Evolutionary conservation across 1,140 invertebrate species (phyloP).

Genomic region (Drosophila sp.): DNA sequence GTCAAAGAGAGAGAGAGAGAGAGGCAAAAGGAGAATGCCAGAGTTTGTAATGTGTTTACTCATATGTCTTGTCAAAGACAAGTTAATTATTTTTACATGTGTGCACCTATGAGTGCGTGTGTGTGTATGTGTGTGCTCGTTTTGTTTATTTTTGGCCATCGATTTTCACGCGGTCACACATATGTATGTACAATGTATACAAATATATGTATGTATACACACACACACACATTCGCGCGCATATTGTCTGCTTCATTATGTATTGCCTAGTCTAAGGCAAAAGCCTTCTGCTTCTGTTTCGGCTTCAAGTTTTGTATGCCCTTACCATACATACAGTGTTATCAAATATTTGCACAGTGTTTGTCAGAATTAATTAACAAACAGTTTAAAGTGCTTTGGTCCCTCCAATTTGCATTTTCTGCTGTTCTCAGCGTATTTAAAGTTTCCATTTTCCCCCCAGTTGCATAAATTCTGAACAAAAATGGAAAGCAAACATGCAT

Average conservation of each 20-base stretch:
- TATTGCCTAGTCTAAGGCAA: slow-evolving; percentile 29
- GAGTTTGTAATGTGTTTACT: slow-evolving; percentile 62
- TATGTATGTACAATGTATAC: too few relatives aligned
- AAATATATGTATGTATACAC: background rate
- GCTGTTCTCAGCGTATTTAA: slow-evolving; percentile 6
- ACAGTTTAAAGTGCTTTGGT: slow-evolving; percentile 39
- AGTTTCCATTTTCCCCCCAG: slow-evolving; percentile 3
- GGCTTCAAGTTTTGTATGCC: slow-evolving; percentile 21
- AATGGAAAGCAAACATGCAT: slow-evolving; percentile 5
- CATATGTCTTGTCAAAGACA: slow-evolving; percentile 78
- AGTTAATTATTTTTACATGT: slow-evolving; percentile 77
- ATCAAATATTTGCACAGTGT: slow-evolving; percentile 74
- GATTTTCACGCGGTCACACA: slow-evolving; percentile 65
- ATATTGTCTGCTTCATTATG: slow-evolving; percentile 42
- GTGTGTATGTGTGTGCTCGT: slow-evolving; percentile 32
- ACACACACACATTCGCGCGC: background rate
- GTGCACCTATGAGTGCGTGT: slow-evolving; percentile 21
- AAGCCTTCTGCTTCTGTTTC: slow-evolving; percentile 12
- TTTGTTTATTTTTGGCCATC: slow-evolving; percentile 74
- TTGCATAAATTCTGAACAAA: slow-evolving; percentile 14
- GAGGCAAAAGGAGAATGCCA: background rate
- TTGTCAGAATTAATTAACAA: slow-evolving; percentile 80
- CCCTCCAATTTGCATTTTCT: slow-evolving; percentile 14
- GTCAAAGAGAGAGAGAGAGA: slow-evolving; percentile 7
- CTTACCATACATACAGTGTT: slow-evolving; percentile 39